phyloP scores from a whole-genome alignment of 2,113 vertebrate species.

The Pygathrix nemaeus region DNA sequence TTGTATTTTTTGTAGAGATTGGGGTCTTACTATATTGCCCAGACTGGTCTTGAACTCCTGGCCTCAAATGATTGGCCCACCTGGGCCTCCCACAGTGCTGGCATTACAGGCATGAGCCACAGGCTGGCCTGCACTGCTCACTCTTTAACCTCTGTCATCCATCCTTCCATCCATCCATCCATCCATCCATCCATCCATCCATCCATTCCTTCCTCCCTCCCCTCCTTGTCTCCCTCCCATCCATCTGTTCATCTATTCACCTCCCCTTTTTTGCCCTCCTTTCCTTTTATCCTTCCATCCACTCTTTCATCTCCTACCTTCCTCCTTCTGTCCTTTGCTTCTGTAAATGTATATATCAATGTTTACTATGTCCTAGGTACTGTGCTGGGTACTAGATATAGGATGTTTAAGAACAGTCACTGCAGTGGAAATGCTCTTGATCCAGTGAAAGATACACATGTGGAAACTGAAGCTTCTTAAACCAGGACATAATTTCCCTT shows the following conservation, averaged over 20 bases:
- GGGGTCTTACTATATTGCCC: too few relatives aligned
- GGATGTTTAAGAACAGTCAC: background rate
- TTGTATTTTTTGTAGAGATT: too few relatives aligned
- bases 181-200: too few relatives aligned
- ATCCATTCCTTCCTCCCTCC: background rate
- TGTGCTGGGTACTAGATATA: background rate
- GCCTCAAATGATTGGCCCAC: too few relatives aligned
- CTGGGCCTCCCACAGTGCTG: too few relatives aligned
- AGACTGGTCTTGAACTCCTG: too few relatives aligned
- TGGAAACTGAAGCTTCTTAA: background rate
- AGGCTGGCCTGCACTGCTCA: background rate
- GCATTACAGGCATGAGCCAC: too few relatives aligned
- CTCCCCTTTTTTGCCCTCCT: background rate
- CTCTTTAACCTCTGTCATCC: background rate
- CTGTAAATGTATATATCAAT: background rate
- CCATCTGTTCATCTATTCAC: background rate
- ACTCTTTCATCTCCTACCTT: background rate
- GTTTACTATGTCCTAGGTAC: background rate
- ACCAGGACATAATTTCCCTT: background rate
- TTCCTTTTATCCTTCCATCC: background rate
- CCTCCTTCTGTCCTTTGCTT: background rate
- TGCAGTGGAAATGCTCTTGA: background rate
- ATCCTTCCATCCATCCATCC: background rate
- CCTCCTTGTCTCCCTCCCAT: background rate
- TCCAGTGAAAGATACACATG: background rate